Evolutionary conservation across 2,888 invertebrate genomes (phyloP).

Genomic region (Tenthredo mesomela): DNA sequence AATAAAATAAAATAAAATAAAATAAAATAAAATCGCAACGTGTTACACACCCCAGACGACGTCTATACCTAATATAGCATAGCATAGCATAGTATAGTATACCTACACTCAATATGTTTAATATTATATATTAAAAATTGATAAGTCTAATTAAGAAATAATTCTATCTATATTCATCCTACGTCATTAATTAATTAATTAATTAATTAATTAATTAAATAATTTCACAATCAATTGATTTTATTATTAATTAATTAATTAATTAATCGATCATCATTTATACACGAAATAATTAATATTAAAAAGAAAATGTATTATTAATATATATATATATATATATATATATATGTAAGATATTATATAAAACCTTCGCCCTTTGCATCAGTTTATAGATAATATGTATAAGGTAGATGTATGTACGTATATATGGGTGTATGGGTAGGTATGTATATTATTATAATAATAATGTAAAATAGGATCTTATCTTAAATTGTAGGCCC

Average conservation of each 20-base stretch:
- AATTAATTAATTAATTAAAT: not conserved
- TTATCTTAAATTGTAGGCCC: conserved; percentile 5
- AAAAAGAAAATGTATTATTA: no score
- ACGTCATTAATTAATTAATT: not conserved
- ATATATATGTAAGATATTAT: not conserved
- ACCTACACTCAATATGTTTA: not conserved
- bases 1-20: not conserved
- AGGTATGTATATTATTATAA: not conserved
- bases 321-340: no score
- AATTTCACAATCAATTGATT: no score
- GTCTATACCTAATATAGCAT: not conserved
- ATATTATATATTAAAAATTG: not conserved
- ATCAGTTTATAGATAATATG: not conserved
- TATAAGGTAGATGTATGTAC: not conserved
- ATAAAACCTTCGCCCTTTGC: not conserved
- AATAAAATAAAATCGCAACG: not conserved
- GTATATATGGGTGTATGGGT: not conserved
- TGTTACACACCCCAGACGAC: conserved; percentile 5
- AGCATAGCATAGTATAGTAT: no score
- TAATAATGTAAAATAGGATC: conserved; percentile 21
- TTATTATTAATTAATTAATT: not conserved
- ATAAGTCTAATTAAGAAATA: not conserved
- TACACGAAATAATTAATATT: not conserved
- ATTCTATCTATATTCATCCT: not conserved
- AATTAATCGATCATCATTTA: not conserved